Conservation (phyloP, 1,140 invertebrate species). For the Penaeus chinensis region DNA sequence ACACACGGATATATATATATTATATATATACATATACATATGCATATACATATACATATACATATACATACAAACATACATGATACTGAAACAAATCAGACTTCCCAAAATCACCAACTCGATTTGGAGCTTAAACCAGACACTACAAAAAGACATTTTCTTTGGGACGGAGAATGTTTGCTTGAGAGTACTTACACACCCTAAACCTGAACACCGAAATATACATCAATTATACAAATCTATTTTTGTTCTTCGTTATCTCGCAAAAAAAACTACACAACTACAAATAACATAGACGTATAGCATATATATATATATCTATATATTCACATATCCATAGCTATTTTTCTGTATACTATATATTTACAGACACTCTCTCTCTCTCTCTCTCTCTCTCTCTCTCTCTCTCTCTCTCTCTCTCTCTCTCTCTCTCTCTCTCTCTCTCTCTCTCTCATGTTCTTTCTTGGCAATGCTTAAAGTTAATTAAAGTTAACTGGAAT, state of each 20-base stretch:
- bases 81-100: neutral
- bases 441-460: neutral
- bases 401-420: neutral
- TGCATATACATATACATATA: constrained; percentile 6
- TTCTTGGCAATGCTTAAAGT: neutral
- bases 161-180: too few species aligned
- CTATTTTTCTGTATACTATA: neutral
- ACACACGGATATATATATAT: too few species aligned
- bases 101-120: too few species aligned
- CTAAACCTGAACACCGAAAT: too few species aligned
- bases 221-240: too few species aligned
- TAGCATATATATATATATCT: neutral
- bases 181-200: too few species aligned
- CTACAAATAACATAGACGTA: neutral
- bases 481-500: neutral
- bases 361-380: too few species aligned
- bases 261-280: too few species aligned
- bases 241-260: too few species aligned
- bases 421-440: neutral
- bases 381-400: neutral
- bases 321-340: too few species aligned
- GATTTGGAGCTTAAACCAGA: too few species aligned
- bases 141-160: too few species aligned
- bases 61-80: neutral
- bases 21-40: constrained; percentile 16